Evolutionary conservation across 2,888 invertebrate species (phyloP).

Genomic region (Timema cristinae): DNA sequence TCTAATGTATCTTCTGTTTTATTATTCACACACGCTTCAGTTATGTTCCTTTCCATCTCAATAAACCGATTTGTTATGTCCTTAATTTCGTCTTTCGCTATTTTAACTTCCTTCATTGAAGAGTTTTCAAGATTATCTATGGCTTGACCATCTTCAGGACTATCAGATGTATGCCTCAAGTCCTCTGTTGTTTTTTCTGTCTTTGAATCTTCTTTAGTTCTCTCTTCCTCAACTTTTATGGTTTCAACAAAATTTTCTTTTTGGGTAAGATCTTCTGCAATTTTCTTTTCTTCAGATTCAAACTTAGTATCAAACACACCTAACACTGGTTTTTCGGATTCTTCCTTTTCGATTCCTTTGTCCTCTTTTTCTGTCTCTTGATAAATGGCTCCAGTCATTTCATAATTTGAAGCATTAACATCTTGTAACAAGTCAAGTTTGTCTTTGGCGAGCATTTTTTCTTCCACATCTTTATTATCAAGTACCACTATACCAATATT

Average conservation of each 20-base stretch:
- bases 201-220: slow-evolving; percentile 15
- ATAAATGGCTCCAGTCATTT: not conserved
- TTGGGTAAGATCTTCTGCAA: not conserved
- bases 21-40: not conserved
- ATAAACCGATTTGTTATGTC: slow-evolving; percentile 19
- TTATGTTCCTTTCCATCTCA: slow-evolving; percentile 31
- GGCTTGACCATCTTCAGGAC: slow-evolving; percentile 24
- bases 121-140: slow-evolving; percentile 23
- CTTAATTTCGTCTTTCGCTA: slow-evolving; percentile 28
- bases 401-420: not conserved
- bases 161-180: slow-evolving; percentile 16
- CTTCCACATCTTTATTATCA: slow-evolving; percentile 20
- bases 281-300: slow-evolving; percentile 20
- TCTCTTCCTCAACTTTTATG: slow-evolving; percentile 4
- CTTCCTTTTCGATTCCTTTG: slow-evolving; percentile 9
- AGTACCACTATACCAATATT: too few species aligned
- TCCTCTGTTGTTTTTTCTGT: slow-evolving; percentile 16
- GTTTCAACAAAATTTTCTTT: slow-evolving; percentile 14
- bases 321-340: too few species aligned
- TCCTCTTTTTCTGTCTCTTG: not conserved
- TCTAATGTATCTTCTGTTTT: slow-evolving; percentile 12
- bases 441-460: too few species aligned
- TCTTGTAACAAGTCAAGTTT: not conserved
- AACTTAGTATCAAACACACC: too few species aligned
- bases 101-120: slow-evolving; percentile 29